Evolutionary conservation across 2,113 vertebrate genomes (phyloP).

Genomic region (Ceyx cyanopectus): DNA sequence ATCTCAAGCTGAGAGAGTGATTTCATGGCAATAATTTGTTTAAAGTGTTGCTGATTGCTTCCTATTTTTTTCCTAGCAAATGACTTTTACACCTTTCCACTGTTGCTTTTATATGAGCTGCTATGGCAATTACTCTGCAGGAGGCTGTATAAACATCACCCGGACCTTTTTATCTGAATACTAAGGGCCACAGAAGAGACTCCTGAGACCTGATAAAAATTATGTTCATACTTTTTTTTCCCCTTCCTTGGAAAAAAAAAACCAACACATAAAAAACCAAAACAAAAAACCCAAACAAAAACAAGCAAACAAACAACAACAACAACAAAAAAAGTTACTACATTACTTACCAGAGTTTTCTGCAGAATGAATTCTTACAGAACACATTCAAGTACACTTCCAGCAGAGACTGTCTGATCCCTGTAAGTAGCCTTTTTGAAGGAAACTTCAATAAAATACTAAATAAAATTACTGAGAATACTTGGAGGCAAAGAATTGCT

Average conservation of each 20-base stretch:
- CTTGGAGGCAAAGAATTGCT: neutral
- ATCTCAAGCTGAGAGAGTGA: constrained; percentile 76
- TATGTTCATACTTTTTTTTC: constrained; percentile 16
- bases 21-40: constrained; percentile 82
- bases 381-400: neutral
- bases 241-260: neutral
- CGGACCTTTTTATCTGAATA: constrained; percentile 50
- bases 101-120: constrained; percentile 63
- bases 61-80: constrained; percentile 79
- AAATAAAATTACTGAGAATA: neutral
- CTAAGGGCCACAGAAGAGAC: constrained; percentile 5
- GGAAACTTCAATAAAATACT: neutral
- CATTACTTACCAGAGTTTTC: neutral
- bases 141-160: constrained; percentile 59
- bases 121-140: constrained; percentile 52
- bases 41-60: constrained; percentile 83
- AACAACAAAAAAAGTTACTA: neutral
- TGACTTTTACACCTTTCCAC: constrained; percentile 82
- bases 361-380: neutral
- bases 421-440: neutral
- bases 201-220: constrained; percentile 44
- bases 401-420: neutral
- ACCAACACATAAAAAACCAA: too few relatives aligned
- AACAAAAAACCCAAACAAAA: neutral
- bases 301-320: neutral